Evolutionary conservation across 2,797 vertebrate genomes (phyloP).

Genomic region (Cossypha heuglini): DNA sequence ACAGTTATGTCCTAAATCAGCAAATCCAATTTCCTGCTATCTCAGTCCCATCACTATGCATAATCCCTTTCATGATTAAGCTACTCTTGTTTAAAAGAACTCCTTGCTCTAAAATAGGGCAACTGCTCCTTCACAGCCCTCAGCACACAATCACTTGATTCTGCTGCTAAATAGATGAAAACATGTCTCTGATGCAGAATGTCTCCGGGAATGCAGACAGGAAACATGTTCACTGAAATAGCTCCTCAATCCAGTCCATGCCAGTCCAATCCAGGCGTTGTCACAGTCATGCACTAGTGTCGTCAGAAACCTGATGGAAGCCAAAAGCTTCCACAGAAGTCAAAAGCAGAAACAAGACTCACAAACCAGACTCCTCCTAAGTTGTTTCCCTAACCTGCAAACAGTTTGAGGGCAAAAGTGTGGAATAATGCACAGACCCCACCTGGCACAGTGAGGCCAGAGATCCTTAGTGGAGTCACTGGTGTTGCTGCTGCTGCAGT

Average conservation of each 20-base stretch:
- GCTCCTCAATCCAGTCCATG: not conserved
- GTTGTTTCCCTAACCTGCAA: not conserved
- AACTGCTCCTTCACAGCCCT: slow-evolving; percentile 12
- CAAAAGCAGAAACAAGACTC: not conserved
- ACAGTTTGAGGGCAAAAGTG: not conserved
- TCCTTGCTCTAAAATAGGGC: not conserved
- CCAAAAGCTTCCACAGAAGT: not conserved
- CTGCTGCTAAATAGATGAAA: slow-evolving; percentile 31
- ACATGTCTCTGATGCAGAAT: slow-evolving; percentile 16
- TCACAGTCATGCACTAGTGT: not conserved
- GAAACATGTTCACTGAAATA: slow-evolving; percentile 31
- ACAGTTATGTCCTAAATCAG: slow-evolving; percentile 13
- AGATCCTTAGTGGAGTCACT: not conserved
- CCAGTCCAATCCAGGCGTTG: not conserved
- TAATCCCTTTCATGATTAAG: slow-evolving; percentile 35
- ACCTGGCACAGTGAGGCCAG: not conserved
- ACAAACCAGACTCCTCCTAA: not conserved
- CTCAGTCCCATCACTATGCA: not conserved
- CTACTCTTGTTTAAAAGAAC: slow-evolving; percentile 35
- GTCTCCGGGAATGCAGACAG: slow-evolving; percentile 7
- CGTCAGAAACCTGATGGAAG: not conserved
- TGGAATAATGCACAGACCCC: fast-evolving
- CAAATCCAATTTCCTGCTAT: slow-evolving; percentile 44
- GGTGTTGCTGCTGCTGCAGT: not conserved
- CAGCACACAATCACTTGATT: slow-evolving; percentile 18